Evolutionary conservation across 2,113 vertebrate species (phyloP).

Genomic region (Centropus bengalensis): DNA sequence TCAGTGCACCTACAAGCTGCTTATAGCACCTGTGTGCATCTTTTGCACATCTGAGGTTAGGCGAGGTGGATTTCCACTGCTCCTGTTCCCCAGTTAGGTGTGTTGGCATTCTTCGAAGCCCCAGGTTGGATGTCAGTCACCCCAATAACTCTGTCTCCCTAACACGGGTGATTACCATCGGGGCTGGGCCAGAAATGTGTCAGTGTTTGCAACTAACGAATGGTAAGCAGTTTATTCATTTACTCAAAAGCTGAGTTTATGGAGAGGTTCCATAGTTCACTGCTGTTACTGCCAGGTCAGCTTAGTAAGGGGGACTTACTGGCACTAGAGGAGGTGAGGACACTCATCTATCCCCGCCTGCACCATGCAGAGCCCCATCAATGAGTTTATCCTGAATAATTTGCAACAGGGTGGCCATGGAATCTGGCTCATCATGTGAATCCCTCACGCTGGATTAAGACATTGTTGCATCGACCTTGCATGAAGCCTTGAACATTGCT

Average conservation of each 20-base stretch:
- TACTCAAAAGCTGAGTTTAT: not conserved
- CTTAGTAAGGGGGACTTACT: fast-evolving
- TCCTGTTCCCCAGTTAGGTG: not conserved
- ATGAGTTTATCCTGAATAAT: not conserved
- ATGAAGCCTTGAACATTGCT: not conserved
- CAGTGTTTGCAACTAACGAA: not conserved
- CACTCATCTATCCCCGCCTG: fast-evolving
- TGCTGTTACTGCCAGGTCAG: not conserved
- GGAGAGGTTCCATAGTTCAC: not conserved
- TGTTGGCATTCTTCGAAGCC: not conserved
- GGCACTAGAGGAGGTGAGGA: not conserved
- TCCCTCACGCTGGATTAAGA: not conserved
- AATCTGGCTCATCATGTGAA: not conserved
- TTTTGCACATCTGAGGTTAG: not conserved
- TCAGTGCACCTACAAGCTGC: not conserved
- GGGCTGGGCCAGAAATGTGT: not conserved
- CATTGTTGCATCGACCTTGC: not conserved
- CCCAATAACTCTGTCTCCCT: not conserved
- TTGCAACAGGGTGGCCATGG: not conserved
- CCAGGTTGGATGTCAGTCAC: not conserved
- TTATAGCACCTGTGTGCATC: not conserved
- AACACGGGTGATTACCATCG: not conserved
- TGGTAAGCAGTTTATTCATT: not conserved
- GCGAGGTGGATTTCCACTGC: not conserved
- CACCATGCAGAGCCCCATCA: not conserved